These are phyloP conservation scores for Rhinoderma darwinii DNA, from an alignment of 2,113 vertebrate species.

Conservation along the genomic window DNA sequence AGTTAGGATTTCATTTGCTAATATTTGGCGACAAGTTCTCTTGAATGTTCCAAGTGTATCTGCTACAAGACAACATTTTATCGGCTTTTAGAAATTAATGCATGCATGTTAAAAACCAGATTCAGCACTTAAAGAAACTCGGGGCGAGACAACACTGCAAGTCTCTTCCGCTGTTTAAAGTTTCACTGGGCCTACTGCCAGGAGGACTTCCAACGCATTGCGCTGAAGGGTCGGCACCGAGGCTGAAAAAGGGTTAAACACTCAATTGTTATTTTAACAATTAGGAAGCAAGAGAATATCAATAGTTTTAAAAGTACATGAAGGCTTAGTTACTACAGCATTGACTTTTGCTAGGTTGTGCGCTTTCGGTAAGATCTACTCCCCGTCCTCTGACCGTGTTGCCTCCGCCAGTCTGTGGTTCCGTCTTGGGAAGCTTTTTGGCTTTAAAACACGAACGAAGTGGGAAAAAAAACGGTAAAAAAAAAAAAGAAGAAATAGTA, in stretches of 20 bases:
- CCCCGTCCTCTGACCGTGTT: constrained; percentile 86
- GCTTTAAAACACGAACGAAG: constrained; percentile 69
- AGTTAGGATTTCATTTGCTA: constrained; percentile 16
- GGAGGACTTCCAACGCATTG: constrained; percentile 36
- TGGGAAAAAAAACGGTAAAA: not conserved
- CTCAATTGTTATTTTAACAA: constrained; percentile 81
- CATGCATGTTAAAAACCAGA: constrained; percentile 88
- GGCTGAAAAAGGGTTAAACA: constrained; percentile 66
- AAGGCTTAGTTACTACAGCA: constrained; percentile 93
- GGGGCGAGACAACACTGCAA: constrained; percentile 89
- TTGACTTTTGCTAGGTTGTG: constrained; percentile 88
- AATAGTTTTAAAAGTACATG: constrained; percentile 72
- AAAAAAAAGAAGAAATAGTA: not conserved
- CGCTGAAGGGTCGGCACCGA: constrained; percentile 42
- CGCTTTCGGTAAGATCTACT: constrained; percentile 94
- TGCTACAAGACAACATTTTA: constrained; percentile 60
- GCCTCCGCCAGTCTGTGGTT: constrained; percentile 85
- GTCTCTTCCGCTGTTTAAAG: constrained; percentile 87
- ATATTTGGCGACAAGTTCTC: constrained; percentile 1
- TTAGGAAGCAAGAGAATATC: constrained; percentile 77
- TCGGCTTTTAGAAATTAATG: constrained; percentile 83
- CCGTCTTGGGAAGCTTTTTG: constrained; percentile 96
- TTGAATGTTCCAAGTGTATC: not conserved
- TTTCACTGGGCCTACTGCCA: constrained; percentile 74
- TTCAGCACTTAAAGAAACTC: constrained; percentile 77